phyloP scores from a whole-genome alignment of 2,888 invertebrate species.

The Acanthosepion lycidas region DNA sequence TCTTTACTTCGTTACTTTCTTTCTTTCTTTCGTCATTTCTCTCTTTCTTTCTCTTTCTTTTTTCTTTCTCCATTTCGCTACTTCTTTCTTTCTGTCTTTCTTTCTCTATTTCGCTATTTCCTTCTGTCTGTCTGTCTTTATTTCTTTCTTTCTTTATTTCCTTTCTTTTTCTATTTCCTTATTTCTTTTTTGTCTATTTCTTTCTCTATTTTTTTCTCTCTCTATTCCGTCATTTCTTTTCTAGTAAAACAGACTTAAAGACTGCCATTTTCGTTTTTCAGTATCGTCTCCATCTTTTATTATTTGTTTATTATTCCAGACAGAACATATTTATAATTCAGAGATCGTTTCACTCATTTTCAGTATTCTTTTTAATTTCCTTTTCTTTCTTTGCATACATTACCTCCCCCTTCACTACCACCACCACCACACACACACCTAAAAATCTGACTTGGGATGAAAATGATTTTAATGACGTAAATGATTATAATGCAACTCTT shows the following conservation, averaged over 20 bases:
- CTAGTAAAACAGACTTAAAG: background rate
- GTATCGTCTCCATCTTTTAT: background rate
- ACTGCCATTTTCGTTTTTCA: background rate
- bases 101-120: accelerated
- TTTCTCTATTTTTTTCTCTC: background rate
- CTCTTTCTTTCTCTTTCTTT: background rate
- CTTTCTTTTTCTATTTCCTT: background rate
- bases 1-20: background rate
- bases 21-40: background rate
- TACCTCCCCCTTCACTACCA: background rate
- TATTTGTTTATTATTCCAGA: background rate
- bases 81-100: background rate
- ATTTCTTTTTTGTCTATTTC: background rate
- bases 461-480: background rate
- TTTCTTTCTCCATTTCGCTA: background rate
- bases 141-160: background rate
- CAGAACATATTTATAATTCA: background rate
- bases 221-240: background rate
- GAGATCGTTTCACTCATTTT: background rate
- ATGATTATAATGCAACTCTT: slow-evolving; percentile 18
- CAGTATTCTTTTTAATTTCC: background rate
- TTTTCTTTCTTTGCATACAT: background rate
- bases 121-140: background rate
- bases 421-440: too few relatives aligned
- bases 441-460: background rate